These are phyloP conservation scores for Hydrolagus colliei DNA, from an alignment of 2,797 vertebrate genomes.

Conservation along the genomic window DNA sequence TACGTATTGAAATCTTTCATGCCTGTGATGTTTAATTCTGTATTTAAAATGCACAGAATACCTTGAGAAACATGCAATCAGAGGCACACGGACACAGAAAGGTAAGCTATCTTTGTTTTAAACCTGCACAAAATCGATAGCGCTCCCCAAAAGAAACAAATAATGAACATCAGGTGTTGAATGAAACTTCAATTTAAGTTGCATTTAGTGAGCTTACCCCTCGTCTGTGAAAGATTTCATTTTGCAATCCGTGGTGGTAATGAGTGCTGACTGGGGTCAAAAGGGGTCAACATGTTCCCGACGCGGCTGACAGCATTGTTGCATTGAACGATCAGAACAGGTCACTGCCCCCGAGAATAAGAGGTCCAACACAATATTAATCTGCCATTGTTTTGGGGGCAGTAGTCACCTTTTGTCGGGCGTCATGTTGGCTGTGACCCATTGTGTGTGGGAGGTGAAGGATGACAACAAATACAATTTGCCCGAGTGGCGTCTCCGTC, in stretches of 20 bases:
- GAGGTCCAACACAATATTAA: conserved; percentile 55
- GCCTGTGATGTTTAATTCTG: background rate
- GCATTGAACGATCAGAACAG: conserved; percentile 43
- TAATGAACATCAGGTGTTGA: background rate
- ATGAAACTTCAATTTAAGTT: background rate
- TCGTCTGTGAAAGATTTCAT: conserved; percentile 21
- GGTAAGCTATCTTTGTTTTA: background rate
- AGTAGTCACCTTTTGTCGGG: conserved; percentile 50
- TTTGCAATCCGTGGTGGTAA: background rate
- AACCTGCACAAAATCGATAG: too few species aligned
- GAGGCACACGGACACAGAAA: background rate
- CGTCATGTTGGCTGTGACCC: conserved; percentile 49
- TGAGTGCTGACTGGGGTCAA: conserved; percentile 33
- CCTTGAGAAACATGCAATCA: background rate
- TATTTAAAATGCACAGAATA: background rate
- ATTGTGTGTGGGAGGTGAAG: conserved; percentile 29
- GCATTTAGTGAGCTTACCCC: background rate
- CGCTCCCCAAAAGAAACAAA: background rate
- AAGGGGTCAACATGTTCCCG: conserved; percentile 41
- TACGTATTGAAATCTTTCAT: background rate
- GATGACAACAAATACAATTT: conserved; percentile 44
- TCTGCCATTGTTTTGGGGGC: conserved; percentile 49
- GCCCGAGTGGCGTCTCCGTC: conserved; percentile 46
- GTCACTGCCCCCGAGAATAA: conserved; percentile 47
- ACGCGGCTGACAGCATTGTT: conserved; percentile 46